Evolutionary conservation across 2,797 vertebrate genomes (phyloP).

Genomic region (Takifugu rubripes): DNA sequence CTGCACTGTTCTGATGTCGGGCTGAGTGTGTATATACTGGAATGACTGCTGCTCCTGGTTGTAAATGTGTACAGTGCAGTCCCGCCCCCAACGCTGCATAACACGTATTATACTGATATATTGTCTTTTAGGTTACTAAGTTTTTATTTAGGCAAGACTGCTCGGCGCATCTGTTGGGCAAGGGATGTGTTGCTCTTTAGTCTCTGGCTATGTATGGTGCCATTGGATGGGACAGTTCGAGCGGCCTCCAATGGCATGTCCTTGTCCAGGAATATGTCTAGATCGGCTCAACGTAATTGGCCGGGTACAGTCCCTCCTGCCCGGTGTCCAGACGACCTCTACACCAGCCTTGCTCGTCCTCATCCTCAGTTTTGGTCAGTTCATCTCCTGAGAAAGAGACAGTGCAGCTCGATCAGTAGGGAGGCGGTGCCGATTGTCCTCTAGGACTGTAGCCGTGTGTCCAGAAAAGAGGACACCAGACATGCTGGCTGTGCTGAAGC

Average conservation of each 20-base stretch:
- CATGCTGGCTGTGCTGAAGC: no score
- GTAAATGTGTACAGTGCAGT: slow-evolving; percentile 57
- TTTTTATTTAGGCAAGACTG: slow-evolving; percentile 78
- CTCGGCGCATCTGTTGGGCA: slow-evolving; percentile 75
- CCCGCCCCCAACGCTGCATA: slow-evolving; percentile 69
- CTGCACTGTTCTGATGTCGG: slow-evolving; percentile 69
- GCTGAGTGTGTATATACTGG: slow-evolving; percentile 67
- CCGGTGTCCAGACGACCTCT: slow-evolving; percentile 94
- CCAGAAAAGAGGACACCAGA: no score
- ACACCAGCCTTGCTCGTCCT: slow-evolving; percentile 99
- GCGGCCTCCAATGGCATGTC: slow-evolving; percentile 83
- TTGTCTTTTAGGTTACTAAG: slow-evolving; percentile 80
- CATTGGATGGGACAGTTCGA: slow-evolving; percentile 89
- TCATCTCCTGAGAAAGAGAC: slow-evolving; percentile 86
- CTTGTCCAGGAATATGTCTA: slow-evolving; percentile 71
- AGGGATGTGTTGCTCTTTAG: slow-evolving; percentile 76
- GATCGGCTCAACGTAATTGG: slow-evolving; percentile 97
- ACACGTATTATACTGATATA: slow-evolving; percentile 76
- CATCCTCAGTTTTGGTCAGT: slow-evolving; percentile 93
- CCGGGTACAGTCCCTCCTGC: slow-evolving; percentile 92
- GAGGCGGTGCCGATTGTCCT: no score
- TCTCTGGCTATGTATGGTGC: slow-evolving; percentile 83
- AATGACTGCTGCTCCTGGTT: slow-evolving; percentile 68
- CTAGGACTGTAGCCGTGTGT: no score
- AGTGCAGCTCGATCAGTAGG: slow-evolving; percentile 6